Evolutionary conservation across 64 coral and sea anemone species (phyloP).

Genomic region (Montipora foliosa): DNA sequence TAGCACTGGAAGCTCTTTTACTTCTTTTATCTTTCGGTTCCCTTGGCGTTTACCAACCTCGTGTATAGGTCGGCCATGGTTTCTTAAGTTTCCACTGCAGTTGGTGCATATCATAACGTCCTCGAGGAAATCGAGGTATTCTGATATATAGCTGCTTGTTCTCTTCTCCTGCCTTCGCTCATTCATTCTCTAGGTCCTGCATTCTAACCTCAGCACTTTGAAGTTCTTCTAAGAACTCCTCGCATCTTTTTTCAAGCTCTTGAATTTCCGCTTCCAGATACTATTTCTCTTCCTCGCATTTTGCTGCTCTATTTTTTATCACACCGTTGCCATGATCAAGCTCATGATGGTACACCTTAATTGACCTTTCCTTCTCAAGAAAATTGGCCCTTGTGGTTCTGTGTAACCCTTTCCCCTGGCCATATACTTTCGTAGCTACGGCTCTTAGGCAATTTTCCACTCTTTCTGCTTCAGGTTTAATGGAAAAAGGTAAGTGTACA

Average conservation of each 20-base stretch:
- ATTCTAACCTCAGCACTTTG: neutral
- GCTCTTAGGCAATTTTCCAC: too few species aligned
- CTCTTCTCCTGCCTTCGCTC: neutral
- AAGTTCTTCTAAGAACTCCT: too few species aligned
- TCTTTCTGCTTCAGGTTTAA: too few species aligned
- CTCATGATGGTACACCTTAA: neutral
- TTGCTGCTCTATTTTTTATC: neutral
- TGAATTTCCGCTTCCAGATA: too few species aligned
- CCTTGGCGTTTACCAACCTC: neutral
- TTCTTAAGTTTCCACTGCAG: neutral
- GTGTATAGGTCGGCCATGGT: neutral
- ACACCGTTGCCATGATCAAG: neutral
- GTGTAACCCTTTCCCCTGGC: neutral
- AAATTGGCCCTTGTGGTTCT: neutral
- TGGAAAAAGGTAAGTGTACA: too few species aligned
- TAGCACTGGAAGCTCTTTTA: too few species aligned
- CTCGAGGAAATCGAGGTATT: neutral
- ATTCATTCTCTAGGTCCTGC: neutral
- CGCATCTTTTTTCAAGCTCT: too few species aligned
- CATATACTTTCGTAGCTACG: too few species aligned
- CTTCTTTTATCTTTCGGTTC: conserved; percentile 34
- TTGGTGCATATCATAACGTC: neutral
- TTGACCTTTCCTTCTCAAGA: neutral
- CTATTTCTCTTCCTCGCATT: neutral
- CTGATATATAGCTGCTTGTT: neutral